Base-by-base conservation (phyloP, 1,140 invertebrate species). In the Homarus americanus region DNA sequence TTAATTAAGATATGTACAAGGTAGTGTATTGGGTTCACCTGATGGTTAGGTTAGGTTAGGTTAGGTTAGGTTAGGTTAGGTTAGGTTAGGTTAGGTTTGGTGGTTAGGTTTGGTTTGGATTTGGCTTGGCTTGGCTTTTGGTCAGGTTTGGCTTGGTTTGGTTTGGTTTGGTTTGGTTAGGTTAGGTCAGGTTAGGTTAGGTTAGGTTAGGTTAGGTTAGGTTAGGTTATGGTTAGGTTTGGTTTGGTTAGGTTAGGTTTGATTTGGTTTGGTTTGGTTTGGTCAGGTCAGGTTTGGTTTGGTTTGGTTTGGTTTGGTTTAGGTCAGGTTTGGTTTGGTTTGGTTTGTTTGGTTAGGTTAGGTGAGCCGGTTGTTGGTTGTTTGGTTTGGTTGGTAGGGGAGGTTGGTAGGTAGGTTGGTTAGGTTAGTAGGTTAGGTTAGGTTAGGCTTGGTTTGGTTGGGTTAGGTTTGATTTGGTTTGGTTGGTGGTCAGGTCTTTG, bases 291-390 rank as follows among this genome's bases (percentile, higher is more conserved):
- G 79, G 79, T 82, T 82, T 36, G 79, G 79, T 82, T 82, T 32
- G 79, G 49, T 63, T 82, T 4, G 73, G 73, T 76, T 76, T 20
- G 73, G 73, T 76, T 76, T 34, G 73, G 73, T 76, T 40, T 76
- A 3, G 73, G 40, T 38, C 40, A 38, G 79, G 79, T 82, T 82
- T 17, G 78, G 78, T 53, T 53, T n/a, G 78, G 78, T 53, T 80
- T 34, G 78, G 78, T 80, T 53, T 53, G 78, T 79, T 53, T 28
- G 76, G 76, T 79, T 53, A 79, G 76, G 76, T 79, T 79, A 15
- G 76, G 76, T 66, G n/a, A n/a, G n/a, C n/a, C n/a, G n/a, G n/a
- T n/a, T n/a, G n/a, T 49, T 49, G 44, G 44, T 49, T 49, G n/a
- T 75, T 75, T 75, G 72, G 72, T 75, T 75, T 75, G 72, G 72